Base-by-base conservation (phyloP, 2,888 invertebrate genomes). In the Parnassius glacialis region DNA sequence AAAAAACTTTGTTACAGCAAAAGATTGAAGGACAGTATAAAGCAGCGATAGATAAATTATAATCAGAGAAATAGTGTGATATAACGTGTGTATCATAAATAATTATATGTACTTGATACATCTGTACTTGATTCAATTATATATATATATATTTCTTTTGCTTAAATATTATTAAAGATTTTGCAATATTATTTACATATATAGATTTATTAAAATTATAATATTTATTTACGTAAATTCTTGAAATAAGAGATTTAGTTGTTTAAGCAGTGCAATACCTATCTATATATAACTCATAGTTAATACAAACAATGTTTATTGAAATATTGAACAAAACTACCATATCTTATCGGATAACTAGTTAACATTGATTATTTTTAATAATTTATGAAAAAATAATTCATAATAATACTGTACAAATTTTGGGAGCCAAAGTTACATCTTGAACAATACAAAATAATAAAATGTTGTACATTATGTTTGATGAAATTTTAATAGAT, bases 41-140 rank as follows among this genome's bases (percentile, higher is more conserved):
- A 83, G 83, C 80, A 75, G 76, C 78, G 75, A 79, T 70, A 79
- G 74, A 74, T 67, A 75, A 71, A 67, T 68, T 73, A 68, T 74
- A 65, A 69, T 64, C 67, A 64, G 62, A 64, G 63, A 59, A 57
- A 64, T 60, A 53, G 42, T 25, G 59, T 64, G 63, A 55, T 52
- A 55, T 65, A 61, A 67, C 55, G 50, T 57, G 60, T 59, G 61
- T 56, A 59, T 47, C 45, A 43, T 56, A 63, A 52, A 10, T 34
- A 34, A 34, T 34, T 34, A 34, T 34, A 7, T 34, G 34, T 34
- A 7, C 34, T 34, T 34, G 5, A 34, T 54, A 52, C 43, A 34
- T 57, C 41, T 52, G 25, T 52, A 53, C 47, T 55, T 50, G 12
- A 48, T 51, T 45, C 1, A 44, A 41, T 25, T 25, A 16, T 56